These are phyloP conservation scores for Nesometra sesokonis DNA, from an alignment of 35 echinoderm and acorn worm species.

Conservation along the genomic window DNA sequence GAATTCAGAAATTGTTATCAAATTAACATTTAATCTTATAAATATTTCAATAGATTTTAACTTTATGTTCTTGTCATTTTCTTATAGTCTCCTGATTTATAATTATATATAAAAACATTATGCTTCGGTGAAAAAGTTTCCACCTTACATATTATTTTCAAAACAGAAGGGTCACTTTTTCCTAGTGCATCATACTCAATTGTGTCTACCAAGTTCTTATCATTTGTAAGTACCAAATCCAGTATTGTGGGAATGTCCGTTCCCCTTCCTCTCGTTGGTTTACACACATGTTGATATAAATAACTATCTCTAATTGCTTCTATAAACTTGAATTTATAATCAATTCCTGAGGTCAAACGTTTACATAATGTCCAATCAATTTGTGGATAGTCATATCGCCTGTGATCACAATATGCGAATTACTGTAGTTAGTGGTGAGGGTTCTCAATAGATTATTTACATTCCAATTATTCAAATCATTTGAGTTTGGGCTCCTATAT, in stretches of 20 bases:
- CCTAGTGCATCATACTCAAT: slow-evolving; percentile 11
- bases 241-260: not conserved
- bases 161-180: slow-evolving; percentile 11
- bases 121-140: too few species aligned
- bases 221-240: not conserved
- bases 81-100: too few species aligned
- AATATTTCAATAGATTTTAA: too few species aligned
- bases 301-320: slow-evolving; percentile 7
- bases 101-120: too few species aligned
- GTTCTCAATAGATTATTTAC: not conserved
- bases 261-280: slow-evolving; percentile 2
- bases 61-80: too few species aligned
- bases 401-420: not conserved
- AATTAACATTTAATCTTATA: too few species aligned
- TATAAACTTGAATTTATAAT: slow-evolving; percentile 7
- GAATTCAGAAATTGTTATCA: too few species aligned
- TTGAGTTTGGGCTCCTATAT: slow-evolving; percentile 5
- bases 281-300: not conserved
- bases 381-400: not conserved
- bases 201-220: not conserved
- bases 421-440: not conserved
- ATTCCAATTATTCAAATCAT: not conserved
- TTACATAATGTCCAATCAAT: not conserved
- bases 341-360: not conserved
- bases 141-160: not conserved